These are phyloP conservation scores for Nephrotoma appendiculata DNA, from an alignment of 2,888 invertebrate genomes.

Conservation along the genomic window DNA sequence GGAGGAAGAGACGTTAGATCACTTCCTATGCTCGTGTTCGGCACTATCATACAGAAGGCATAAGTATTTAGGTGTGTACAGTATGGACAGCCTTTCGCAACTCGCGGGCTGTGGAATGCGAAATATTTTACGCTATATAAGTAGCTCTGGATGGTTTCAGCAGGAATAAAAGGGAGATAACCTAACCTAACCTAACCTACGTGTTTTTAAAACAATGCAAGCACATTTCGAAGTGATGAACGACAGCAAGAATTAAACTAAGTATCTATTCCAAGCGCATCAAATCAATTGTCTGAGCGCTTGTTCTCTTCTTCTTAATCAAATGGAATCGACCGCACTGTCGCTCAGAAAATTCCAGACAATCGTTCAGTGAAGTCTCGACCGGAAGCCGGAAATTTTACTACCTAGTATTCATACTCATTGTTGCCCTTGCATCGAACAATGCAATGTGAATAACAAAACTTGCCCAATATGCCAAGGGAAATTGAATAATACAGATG, in stretches of 20 bases:
- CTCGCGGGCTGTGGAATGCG: too few relatives aligned
- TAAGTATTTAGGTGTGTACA: too few relatives aligned
- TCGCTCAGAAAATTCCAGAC: conserved; percentile 16
- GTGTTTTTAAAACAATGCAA: conserved; percentile 40
- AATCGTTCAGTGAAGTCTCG: conserved; percentile 33
- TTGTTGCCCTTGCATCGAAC: conserved; percentile 54
- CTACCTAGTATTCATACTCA: conserved; percentile 56
- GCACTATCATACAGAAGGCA: too few relatives aligned
- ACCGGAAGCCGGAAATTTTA: conserved; percentile 49
- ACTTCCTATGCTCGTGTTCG: too few relatives aligned
- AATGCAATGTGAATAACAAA: conserved; percentile 55
- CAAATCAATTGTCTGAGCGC: conserved; percentile 24
- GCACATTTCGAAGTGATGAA: conserved; percentile 32
- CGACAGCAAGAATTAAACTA: conserved; percentile 23
- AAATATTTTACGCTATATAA: too few relatives aligned
- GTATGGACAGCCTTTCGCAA: too few relatives aligned
- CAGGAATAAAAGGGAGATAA: too few relatives aligned
- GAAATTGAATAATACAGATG: conserved; percentile 41
- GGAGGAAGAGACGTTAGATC: too few relatives aligned
- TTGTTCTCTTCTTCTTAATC: conserved; percentile 30
- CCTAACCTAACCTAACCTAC: too few relatives aligned
- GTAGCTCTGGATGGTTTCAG: too few relatives aligned
- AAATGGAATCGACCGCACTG: conserved; percentile 20
- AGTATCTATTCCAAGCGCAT: too few relatives aligned
- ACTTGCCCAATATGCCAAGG: conserved; percentile 57